Evolutionary conservation across 2,113 vertebrate genomes (phyloP).

Genomic region (Lycocorax pyrrhopterus): DNA sequence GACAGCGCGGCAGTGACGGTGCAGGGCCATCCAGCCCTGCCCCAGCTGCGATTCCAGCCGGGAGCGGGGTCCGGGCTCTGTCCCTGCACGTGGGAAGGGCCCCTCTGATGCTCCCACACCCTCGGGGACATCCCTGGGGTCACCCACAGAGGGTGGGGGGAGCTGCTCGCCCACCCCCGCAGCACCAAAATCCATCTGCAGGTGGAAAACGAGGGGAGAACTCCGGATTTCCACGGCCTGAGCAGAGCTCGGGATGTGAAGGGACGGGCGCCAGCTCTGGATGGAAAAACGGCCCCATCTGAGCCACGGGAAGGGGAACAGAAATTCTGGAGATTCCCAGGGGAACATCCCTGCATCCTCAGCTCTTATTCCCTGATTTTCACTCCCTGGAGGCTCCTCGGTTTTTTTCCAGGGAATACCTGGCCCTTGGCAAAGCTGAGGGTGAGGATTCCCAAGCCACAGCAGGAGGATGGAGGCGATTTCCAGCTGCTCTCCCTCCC

Average conservation of each 20-base stretch:
- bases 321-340: background rate
- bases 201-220: background rate
- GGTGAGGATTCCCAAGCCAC: background rate
- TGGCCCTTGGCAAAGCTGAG: background rate
- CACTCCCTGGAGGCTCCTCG: background rate
- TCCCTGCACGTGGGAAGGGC: background rate
- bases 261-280: background rate
- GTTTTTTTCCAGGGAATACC: background rate
- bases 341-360: background rate
- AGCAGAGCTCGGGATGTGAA: background rate
- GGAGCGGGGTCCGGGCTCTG: background rate
- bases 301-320: background rate
- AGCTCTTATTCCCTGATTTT: background rate
- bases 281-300: background rate
- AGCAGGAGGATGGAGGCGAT: background rate
- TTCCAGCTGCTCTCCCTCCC: background rate
- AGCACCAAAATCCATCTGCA: background rate
- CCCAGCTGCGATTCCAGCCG: background rate
- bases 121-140: background rate
- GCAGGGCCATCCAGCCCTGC: background rate
- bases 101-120: background rate
- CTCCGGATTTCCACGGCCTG: background rate
- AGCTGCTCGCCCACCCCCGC: background rate
- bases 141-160: background rate
- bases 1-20: background rate